Evolutionary conservation across 1,140 invertebrate genomes (phyloP).

Genomic region (Akabosia matsudoensis): DNA sequence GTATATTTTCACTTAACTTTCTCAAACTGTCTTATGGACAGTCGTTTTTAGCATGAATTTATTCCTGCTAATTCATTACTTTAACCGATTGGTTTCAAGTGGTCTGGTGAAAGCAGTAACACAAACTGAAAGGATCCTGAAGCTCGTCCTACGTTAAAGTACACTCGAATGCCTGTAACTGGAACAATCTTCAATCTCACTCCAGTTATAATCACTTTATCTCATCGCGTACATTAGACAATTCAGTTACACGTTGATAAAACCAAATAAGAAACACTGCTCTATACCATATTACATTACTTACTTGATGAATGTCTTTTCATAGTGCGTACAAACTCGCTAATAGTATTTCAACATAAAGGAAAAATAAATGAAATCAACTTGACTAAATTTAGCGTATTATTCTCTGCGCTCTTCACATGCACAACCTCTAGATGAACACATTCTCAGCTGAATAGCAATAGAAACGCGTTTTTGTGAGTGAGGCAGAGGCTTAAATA

Average conservation of each 20-base stretch:
- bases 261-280: neutral
- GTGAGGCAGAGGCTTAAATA: constrained; percentile 1
- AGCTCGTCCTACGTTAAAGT: too few relatives aligned
- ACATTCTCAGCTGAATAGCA: constrained; percentile 16
- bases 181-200: neutral
- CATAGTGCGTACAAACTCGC: neutral
- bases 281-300: too few relatives aligned
- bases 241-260: neutral
- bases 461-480: neutral
- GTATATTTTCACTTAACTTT: too few relatives aligned
- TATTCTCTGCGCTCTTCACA: constrained; percentile 12
- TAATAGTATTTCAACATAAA: constrained; percentile 13
- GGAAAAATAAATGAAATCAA: constrained; percentile 25
- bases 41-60: too few relatives aligned
- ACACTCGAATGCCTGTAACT: too few relatives aligned
- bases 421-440: neutral
- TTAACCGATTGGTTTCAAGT: too few relatives aligned
- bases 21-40: too few relatives aligned
- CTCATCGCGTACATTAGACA: neutral
- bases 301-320: neutral
- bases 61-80: too few relatives aligned
- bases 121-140: neutral
- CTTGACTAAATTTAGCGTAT: constrained; percentile 23
- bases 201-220: neutral
- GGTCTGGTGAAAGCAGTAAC: constrained; percentile 1